Percentiles rank a stretch among this genome's conserved stretches.
Evolutionary conservation across 2,113 vertebrate genomes (phyloP).

Genomic region (Pteropus alecto): DNA sequence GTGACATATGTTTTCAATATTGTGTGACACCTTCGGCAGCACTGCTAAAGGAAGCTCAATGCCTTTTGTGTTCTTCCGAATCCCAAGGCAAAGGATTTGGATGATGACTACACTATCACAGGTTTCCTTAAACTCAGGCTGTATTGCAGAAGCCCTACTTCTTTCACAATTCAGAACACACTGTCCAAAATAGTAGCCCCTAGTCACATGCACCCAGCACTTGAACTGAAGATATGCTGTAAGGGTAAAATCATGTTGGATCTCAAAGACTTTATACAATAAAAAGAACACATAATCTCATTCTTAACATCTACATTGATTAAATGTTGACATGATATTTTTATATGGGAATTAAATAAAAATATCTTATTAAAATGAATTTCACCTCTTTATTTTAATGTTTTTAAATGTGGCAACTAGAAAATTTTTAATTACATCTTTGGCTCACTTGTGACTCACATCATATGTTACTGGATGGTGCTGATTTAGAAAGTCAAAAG

Average conservation of each 20-base stretch:
- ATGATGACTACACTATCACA: neutral
- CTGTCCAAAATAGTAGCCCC: neutral
- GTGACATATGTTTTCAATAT: neutral
- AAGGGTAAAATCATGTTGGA: neutral
- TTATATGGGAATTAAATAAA: neutral
- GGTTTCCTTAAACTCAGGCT: neutral
- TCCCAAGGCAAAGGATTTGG: neutral
- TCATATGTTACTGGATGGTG: neutral
- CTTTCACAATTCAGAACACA: neutral
- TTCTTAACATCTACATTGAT: neutral
- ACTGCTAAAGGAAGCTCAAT: neutral
- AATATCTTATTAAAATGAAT: constrained; percentile 14
- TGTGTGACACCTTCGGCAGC: neutral
- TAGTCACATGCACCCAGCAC: neutral
- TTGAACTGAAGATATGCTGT: neutral
- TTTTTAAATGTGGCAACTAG: neutral
- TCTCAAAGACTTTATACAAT: neutral
- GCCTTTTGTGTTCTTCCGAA: neutral
- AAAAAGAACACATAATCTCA: neutral
- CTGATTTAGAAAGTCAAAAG: neutral
- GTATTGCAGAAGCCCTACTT: neutral
- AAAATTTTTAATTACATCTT: neutral
- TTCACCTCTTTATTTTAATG: neutral
- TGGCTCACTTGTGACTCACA: neutral
- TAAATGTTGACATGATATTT: neutral